Base-by-base conservation (phyloP, 1,140 invertebrate species). In the Bactericera cockerelli region DNA sequence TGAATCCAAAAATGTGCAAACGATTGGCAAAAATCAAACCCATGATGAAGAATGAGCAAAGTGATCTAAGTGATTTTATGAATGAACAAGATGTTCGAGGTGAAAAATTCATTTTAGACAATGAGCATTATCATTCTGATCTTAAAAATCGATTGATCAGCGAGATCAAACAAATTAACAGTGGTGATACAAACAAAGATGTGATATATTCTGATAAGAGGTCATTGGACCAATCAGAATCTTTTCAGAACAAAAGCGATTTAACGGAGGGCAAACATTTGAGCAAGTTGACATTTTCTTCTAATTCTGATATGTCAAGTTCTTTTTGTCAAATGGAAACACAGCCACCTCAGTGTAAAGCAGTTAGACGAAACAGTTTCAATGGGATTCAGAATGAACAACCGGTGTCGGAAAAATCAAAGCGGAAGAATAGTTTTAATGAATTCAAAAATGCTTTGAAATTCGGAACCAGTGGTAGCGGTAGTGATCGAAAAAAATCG, bases 21-120 rank as follows among this genome's bases (percentile, higher is more conserved):
- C n/a, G 42, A 49, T 22, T 49, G n/a, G 42, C 42, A n/a, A 49
- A 49, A 49, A 49, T 49, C 22, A 49, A 49, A 49, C 42, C 42
- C 42, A 49, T 49, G 42, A 49, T 49, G 42, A 49, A 49, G 19
- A 31, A 13, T 31, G 28, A 31, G 4, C 28, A 31, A 13, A 31
- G 13, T 31, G 28, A 31, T 6, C 4, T 31, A 4, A 31, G 13
- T 13, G 28, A 31, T 31, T 31, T 31, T 13, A 13, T 13, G 13
- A n/a, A n/a, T n/a, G n/a, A n/a, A n/a, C n/a, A n/a, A n/a, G n/a
- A n/a, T n/a, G n/a, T n/a, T n/a, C n/a, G n/a, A n/a, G n/a, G n/a
- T n/a, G n/a, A n/a, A n/a, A n/a, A n/a, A n/a, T n/a, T n/a, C n/a
- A n/a, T n/a, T n/a, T n/a, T n/a, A n/a, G n/a, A n/a, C n/a, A n/a